A percentile compares a stretch with the other conserved stretches of the same genome.
phyloP scores from a whole-genome alignment of 2,113 vertebrate species.

The Malurus elegans region DNA sequence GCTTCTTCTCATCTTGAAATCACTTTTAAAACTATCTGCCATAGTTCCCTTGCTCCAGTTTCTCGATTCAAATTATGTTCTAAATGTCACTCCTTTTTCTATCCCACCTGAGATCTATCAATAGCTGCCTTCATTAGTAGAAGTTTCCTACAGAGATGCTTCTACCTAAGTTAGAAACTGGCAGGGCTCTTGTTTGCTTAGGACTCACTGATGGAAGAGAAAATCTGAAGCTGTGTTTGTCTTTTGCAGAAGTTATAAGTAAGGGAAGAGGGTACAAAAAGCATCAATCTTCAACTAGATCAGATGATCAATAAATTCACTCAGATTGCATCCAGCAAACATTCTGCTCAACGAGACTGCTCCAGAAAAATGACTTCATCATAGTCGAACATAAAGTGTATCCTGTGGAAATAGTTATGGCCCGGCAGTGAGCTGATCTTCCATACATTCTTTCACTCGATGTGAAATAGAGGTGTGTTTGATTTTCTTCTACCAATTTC shows the following conservation, averaged over 20 bases:
- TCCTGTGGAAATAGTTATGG: not conserved
- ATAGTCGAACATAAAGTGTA: not conserved
- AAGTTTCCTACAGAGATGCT: not conserved
- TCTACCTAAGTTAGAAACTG: not conserved
- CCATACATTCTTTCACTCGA: not conserved
- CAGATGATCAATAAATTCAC: slow-evolving; percentile 13
- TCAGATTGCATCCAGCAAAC: slow-evolving; percentile 2
- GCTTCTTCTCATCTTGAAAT: not conserved
- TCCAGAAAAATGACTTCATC: not conserved
- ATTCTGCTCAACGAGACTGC: not conserved
- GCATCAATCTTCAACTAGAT: not conserved
- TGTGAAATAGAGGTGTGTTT: not conserved
- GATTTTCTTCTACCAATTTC: slow-evolving; percentile 11
- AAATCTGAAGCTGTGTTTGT: not conserved
- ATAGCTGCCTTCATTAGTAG: not conserved
- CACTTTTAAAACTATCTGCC: not conserved
- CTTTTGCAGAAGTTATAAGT: slow-evolving; percentile 23
- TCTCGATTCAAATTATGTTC: not conserved
- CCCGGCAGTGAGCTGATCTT: not conserved
- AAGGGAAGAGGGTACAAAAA: not conserved
- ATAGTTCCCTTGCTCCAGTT: not conserved
- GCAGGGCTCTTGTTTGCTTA: not conserved
- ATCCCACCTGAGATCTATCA: not conserved
- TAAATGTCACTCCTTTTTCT: not conserved
- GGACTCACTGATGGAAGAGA: not conserved